Conservation (phyloP, 2,797 vertebrate genomes). For the Lophius americanus region DNA sequence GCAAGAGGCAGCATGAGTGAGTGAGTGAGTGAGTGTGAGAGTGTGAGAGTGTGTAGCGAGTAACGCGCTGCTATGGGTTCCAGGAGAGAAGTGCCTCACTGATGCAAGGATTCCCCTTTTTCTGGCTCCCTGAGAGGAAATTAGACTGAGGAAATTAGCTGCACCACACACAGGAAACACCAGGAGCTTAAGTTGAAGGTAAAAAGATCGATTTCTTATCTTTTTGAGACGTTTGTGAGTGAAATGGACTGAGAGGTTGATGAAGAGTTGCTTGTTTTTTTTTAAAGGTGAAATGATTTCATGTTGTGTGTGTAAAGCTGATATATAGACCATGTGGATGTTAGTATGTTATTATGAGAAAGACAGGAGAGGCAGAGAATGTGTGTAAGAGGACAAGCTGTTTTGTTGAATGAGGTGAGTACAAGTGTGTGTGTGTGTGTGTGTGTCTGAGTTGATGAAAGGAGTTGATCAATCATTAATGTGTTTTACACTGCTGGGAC, state of each 20-base stretch:
- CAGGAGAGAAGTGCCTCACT: slow-evolving; percentile 47
- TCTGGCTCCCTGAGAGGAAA: slow-evolving; percentile 38
- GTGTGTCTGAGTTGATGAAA: slow-evolving; percentile 28
- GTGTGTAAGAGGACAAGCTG: no score
- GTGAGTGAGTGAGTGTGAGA: slow-evolving; percentile 46
- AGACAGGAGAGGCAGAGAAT: not conserved
- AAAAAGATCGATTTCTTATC: slow-evolving; percentile 29
- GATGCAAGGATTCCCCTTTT: slow-evolving; percentile 63
- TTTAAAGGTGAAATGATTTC: not conserved
- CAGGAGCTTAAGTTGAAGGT: slow-evolving; percentile 55
- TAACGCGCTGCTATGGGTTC: slow-evolving; percentile 39
- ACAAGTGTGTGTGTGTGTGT: not conserved
- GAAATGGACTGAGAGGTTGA: not conserved
- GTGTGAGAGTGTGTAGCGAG: slow-evolving; percentile 36
- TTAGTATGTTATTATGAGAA: slow-evolving; percentile 5
- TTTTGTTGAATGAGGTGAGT: not conserved
- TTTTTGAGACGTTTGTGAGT: slow-evolving; percentile 26
- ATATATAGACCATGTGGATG: not conserved
- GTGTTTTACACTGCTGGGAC: slow-evolving; percentile 45
- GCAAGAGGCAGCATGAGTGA: slow-evolving; percentile 69
- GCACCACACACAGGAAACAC: slow-evolving; percentile 31
- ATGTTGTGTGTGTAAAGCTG: slow-evolving; percentile 4
- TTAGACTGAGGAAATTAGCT: slow-evolving; percentile 53
- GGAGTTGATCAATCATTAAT: slow-evolving; percentile 77
- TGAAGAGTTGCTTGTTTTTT: not conserved